These are phyloP conservation scores for Hucho hucho DNA, from an alignment of 2,113 vertebrate species.

Conservation along the genomic window DNA sequence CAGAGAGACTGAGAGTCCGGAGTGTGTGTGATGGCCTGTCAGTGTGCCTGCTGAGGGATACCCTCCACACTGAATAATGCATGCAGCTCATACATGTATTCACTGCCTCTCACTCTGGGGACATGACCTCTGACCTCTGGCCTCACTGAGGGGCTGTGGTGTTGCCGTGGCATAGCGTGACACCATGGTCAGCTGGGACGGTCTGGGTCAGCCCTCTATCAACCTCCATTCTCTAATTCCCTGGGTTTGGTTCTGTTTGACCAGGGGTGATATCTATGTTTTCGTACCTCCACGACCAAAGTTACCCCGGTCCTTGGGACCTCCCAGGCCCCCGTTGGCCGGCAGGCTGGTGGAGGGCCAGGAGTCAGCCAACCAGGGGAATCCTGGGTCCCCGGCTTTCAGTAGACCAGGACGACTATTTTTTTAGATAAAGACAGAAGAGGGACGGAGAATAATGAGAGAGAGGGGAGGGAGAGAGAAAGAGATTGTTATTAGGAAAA, in stretches of 20 bases:
- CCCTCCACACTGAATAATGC: conserved; percentile 35
- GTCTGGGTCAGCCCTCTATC: conserved; percentile 56
- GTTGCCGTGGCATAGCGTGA: conserved; percentile 9
- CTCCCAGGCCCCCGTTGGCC: conserved; percentile 84
- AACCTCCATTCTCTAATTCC: conserved; percentile 31
- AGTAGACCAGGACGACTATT: conserved; percentile 87
- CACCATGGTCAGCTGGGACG: conserved; percentile 12
- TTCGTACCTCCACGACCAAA: conserved; percentile 87
- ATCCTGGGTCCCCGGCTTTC: conserved; percentile 85
- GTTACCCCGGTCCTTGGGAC: conserved; percentile 85
- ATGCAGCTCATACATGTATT: conserved; percentile 37
- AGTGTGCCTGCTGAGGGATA: conserved; percentile 23
- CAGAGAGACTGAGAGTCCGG: conserved; percentile 2
- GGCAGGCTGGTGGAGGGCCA: conserved; percentile 94
- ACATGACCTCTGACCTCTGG: conserved; percentile 17
- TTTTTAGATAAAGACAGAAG: conserved; percentile 27
- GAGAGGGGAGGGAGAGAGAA: background rate
- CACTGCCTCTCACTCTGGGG: background rate
- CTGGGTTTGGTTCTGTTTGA: conserved; percentile 17
- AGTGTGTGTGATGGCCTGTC: conserved; percentile 17
- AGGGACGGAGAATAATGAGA: background rate
- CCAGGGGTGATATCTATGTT: conserved; percentile 4
- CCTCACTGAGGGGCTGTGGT: conserved; percentile 16
- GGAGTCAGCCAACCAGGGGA: conserved; percentile 94
- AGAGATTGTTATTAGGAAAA: conserved; percentile 27